phyloP scores from a whole-genome alignment of 2,113 vertebrate genomes.

The Neoarius graeffei region DNA sequence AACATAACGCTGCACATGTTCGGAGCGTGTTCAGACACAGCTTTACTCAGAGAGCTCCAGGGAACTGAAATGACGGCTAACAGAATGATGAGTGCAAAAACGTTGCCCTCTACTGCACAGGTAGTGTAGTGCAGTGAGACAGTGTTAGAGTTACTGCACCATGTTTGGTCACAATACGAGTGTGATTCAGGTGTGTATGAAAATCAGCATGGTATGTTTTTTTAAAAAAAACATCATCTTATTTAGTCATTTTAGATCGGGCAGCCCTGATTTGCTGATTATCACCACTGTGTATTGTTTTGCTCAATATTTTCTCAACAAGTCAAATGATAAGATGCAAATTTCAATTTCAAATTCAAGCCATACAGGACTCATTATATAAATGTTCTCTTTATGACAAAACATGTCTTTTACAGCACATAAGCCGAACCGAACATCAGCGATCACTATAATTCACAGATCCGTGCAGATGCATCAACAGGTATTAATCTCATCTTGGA shows the following conservation, averaged over 20 bases:
- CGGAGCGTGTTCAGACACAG: not conserved
- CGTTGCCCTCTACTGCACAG: constrained; percentile 48
- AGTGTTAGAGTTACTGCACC: not conserved
- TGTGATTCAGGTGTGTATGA: not conserved
- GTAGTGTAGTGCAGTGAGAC: not conserved
- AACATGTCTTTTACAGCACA: not conserved
- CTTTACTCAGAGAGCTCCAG: not conserved
- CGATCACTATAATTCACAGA: not conserved
- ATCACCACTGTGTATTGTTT: not conserved
- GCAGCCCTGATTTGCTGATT: not conserved
- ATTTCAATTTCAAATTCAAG: not conserved
- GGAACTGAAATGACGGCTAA: not conserved
- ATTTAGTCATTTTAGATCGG: not conserved
- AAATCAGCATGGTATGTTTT: not conserved
- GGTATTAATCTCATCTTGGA: not conserved
- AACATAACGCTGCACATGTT: not conserved
- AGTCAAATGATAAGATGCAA: not conserved
- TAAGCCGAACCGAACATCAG: not conserved
- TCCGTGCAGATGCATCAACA: constrained; percentile 20
- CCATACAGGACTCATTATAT: not conserved
- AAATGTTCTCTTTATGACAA: not conserved
- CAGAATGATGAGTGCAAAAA: constrained; percentile 19
- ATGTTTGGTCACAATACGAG: not conserved
- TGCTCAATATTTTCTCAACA: not conserved
- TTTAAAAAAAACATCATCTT: not conserved